Base-by-base conservation (phyloP, 2,113 vertebrate species). In the Chauna torquata region DNA sequence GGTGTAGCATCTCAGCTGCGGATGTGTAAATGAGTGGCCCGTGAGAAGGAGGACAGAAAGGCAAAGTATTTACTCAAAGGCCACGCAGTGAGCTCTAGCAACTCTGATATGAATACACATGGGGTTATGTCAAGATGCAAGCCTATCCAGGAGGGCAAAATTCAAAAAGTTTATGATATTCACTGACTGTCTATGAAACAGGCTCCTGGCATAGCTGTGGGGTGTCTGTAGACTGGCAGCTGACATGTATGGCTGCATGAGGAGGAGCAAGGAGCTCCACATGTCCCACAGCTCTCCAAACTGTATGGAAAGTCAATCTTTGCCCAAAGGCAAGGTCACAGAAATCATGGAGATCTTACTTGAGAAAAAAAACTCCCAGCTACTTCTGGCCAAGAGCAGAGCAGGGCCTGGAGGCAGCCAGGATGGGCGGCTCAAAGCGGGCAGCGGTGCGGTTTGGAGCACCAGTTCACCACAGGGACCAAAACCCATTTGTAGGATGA, bases 81-180 rank as follows among this genome's bases (percentile, higher is more conserved):
- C 34, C 8, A 2, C 3, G 42, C 10, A 30, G 38, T 14, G 2
- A 27, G n/a, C 23, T 69, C 54, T 25, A 64, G 38, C 40, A 49
- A 8, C 36, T 36, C 32, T 14, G 8, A 16, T 12, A 44, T 0
- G 0, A 24, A 17, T 9, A 13, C 6, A 7, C 11, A 23, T 12
- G 11, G 23, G n/a, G 12, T 9, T 8, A 7, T 64, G 27, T 17
- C 50, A 54, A 45, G 13, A 8, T 5, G 17, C 2, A 11, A 66
- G 30, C 7, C 54, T 20, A 3, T 30, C 16, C 42, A 12, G 16
- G 7, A 72, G 18, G 16, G 65, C 44, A 49, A 0, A 7, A 5
- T 34, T 44, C 16, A 2, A 1, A 34, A 59, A 54, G 16, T 7
- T 54, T 19, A 23, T 25, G 4, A 14, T 47, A 20, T 17, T 44